Evolutionary conservation across 2,888 invertebrate species (phyloP).

Genomic region (Dynastes maya): DNA sequence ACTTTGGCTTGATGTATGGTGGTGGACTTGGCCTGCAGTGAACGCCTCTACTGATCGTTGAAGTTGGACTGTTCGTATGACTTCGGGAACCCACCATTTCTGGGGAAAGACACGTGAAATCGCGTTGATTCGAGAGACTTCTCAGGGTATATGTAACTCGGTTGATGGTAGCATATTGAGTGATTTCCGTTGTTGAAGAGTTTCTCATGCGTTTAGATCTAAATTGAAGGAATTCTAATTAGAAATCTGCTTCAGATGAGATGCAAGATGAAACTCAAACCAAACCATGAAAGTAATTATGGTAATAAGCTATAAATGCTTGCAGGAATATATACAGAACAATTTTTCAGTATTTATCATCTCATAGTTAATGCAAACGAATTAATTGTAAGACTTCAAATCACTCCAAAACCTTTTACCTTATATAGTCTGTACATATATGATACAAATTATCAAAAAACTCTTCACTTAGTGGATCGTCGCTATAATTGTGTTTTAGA

Average conservation of each 20-base stretch:
- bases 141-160: conserved; percentile 76
- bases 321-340: not conserved
- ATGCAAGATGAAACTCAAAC: conserved; percentile 2
- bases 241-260: not conserved
- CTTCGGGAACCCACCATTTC: conserved; percentile 63
- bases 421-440: conserved; percentile 78
- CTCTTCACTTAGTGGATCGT: conserved; percentile 77
- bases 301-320: conserved; percentile 2
- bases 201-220: conserved; percentile 68
- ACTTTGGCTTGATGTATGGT: conserved; percentile 74
- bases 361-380: conserved; percentile 7
- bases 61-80: conserved; percentile 67
- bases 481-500: conserved; percentile 71
- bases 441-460: conserved; percentile 82
- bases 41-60: conserved; percentile 66
- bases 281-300: conserved; percentile 18
- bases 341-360: not conserved
- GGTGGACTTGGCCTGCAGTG: conserved; percentile 75
- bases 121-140: conserved; percentile 71
- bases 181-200: conserved; percentile 75
- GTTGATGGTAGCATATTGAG: conserved; percentile 75
- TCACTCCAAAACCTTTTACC: conserved; percentile 62
- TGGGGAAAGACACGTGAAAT: conserved; percentile 63
- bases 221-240: conserved; percentile 35
- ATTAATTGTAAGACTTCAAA: conserved; percentile 25